Evolutionary conservation across 2,888 invertebrate species (phyloP), one percentile per base, ranked within the genome.

Genomic region (Latrodectus elegans): DNA sequence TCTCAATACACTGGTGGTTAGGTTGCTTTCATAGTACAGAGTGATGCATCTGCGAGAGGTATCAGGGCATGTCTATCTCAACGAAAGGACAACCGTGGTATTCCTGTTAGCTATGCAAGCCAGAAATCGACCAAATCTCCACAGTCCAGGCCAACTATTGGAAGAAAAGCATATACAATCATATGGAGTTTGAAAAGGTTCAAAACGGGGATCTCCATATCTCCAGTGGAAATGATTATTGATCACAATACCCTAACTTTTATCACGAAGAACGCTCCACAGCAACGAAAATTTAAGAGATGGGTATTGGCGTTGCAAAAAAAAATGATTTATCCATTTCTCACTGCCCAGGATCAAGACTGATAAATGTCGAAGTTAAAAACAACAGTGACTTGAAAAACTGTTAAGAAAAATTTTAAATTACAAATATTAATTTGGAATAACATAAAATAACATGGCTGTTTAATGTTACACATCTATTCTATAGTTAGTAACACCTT

Each of bases 61-160:
- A 60, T 74, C 22, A 55, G 55, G 14, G 74, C 74, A 10, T 60
- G 60, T 74, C 10, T 60, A 9, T 55, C 74, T 17, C 74, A 60
- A 60, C 17, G 55, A 3, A 17, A 12, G 4, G 74, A 55, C 14
- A 60, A 60, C 8, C 6, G 6, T 11, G 12, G 38, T 3, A 10
- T 11, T 74, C 74, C 55, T 4, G 22, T 74, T 8, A 22, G 26
- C 6, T 74, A 74, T 51, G 14, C 60, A 26, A 74, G 60, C 26
- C 60, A 55, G n/a, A 74, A 74, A 55, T 14, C 60, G 15, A 22
- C 22, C 11, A 55, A 73, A 17, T 12, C 73, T 52, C 60, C 60
- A 10, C 74, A 74, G 22, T 55, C 55, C 4, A 60, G 60, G 60
- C 60, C 74, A 10, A 60, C 60, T 9, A 53, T 51, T 8, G 72